A percentile compares a stretch with the other conserved stretches of the same genome.
Conservation (phyloP, 2,113 vertebrate species). For the Jaculus jaculus region DNA sequence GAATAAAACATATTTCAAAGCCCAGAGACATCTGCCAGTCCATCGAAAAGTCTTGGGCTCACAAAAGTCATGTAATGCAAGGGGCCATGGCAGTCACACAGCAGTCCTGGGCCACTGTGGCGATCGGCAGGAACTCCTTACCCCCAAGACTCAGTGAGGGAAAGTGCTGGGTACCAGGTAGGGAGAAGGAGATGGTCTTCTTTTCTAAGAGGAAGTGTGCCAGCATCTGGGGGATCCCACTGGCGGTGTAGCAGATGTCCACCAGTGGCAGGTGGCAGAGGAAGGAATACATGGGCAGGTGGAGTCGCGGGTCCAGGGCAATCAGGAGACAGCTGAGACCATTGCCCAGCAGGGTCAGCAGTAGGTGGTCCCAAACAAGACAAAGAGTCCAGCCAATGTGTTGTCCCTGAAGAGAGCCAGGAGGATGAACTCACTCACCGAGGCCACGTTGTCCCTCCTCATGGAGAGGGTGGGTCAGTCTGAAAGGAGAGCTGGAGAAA, state of each 20-base stretch:
- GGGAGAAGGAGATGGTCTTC: slow-evolving; percentile 65
- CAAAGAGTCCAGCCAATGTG: slow-evolving; percentile 47
- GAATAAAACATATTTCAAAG: background rate
- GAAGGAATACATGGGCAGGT: slow-evolving; percentile 76
- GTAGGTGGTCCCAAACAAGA: slow-evolving; percentile 53
- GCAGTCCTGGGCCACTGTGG: background rate
- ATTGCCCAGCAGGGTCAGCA: slow-evolving; percentile 66
- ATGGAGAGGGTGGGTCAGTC: background rate
- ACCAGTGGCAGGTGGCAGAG: slow-evolving; percentile 68
- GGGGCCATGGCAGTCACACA: background rate
- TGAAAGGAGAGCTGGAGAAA: background rate
- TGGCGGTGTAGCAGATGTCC: slow-evolving; percentile 75
- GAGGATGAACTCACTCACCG: slow-evolving; percentile 70
- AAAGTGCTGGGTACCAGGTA: slow-evolving; percentile 67
- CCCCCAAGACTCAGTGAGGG: background rate
- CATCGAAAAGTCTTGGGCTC: background rate
- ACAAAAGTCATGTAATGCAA: background rate
- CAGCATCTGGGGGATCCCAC: slow-evolving; percentile 69
- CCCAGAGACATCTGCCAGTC: background rate
- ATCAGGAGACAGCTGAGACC: slow-evolving; percentile 49
- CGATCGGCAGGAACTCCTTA: background rate
- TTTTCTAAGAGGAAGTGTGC: slow-evolving; percentile 26
- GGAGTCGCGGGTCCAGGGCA: background rate
- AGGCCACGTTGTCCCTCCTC: slow-evolving; percentile 17
- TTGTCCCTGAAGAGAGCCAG: slow-evolving; percentile 62